These are phyloP conservation scores for Drosophila guanche DNA, from an alignment of 1,140 invertebrate species.

Conservation along the genomic window DNA sequence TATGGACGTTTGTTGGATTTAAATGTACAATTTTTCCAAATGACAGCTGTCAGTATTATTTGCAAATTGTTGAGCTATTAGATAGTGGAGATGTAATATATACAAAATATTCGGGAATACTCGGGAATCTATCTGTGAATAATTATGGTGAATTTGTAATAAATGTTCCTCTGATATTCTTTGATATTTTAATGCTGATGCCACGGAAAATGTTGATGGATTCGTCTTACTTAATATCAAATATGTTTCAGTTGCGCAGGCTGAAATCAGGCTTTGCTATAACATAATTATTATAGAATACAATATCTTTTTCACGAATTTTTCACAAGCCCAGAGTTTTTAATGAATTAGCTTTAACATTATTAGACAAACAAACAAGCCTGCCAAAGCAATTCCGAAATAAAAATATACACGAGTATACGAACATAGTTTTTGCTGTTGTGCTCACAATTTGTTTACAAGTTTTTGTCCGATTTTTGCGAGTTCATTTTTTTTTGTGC, in stretches of 20 bases:
- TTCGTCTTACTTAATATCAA: too few species aligned
- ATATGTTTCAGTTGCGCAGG: too few species aligned
- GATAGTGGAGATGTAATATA: background rate
- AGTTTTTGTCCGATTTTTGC: conserved; percentile 20
- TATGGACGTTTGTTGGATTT: conserved; percentile 6
- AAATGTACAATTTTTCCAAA: conserved; percentile 7
- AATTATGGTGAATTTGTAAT: too few species aligned
- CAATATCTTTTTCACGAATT: too few species aligned
- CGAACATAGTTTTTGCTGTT: conserved; percentile 17
- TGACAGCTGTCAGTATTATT: conserved; percentile 11
- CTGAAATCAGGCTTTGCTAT: too few species aligned
- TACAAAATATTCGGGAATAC: too few species aligned
- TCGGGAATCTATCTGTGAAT: too few species aligned
- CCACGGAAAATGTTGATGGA: too few species aligned
- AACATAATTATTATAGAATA: too few species aligned
- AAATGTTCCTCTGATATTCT: too few species aligned
- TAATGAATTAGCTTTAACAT: conserved; percentile 13
- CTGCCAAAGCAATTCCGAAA: background rate
- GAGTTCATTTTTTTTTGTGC: conserved; percentile 14
- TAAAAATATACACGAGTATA: conserved; percentile 4
- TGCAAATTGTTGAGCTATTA: conserved; percentile 9
- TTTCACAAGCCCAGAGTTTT: background rate
- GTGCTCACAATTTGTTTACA: conserved; percentile 60
- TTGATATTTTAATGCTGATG: too few species aligned
- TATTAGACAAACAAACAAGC: conserved; percentile 9